phyloP scores from a whole-genome alignment of 2,888 invertebrate genomes.

The Cryptops parisi region DNA sequence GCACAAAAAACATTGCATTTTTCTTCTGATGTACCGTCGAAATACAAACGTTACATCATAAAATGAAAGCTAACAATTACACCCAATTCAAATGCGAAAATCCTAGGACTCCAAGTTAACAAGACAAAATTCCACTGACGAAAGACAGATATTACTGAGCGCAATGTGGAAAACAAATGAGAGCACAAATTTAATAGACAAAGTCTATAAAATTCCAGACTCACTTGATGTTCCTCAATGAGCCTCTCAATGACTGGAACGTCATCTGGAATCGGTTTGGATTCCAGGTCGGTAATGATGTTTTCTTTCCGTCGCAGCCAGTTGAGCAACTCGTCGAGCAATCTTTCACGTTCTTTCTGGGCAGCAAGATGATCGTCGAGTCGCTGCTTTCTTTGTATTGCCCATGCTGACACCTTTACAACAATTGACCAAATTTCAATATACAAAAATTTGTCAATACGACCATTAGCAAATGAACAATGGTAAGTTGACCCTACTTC shows the following conservation, averaged over 20 bases:
- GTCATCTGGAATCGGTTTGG: constrained; percentile 80
- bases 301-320: constrained; percentile 85
- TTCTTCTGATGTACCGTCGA: no score
- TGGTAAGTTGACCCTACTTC: constrained; percentile 56
- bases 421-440: not conserved
- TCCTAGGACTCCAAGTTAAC: no score
- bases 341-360: constrained; percentile 66
- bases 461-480: not conserved
- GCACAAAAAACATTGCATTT: no score
- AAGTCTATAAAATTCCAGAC: constrained; percentile 8
- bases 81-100: no score
- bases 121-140: no score
- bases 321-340: constrained; percentile 81
- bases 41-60: no score
- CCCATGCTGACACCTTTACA: constrained; percentile 30
- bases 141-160: no score
- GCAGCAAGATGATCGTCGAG: constrained; percentile 65
- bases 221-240: constrained; percentile 68
- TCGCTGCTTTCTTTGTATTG: constrained; percentile 64
- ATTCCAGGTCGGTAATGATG: constrained; percentile 62
- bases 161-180: no score
- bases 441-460: no score
- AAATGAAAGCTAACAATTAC: no score
- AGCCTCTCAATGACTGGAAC: constrained; percentile 71
- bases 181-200: no score